Base-by-base conservation (phyloP, 2,888 invertebrate species). In the Tinea pellionella region DNA sequence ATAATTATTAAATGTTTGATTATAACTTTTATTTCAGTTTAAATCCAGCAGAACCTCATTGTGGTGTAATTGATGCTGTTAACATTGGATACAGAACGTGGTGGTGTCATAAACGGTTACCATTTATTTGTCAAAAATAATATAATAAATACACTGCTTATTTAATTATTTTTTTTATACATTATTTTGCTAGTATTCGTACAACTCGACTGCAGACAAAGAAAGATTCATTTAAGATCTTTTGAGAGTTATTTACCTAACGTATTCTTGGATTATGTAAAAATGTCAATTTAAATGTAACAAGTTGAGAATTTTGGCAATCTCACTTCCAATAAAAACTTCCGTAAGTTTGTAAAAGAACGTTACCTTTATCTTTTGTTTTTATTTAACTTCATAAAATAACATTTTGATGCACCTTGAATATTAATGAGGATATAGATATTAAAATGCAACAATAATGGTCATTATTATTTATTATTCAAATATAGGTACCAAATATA, bases 231-330 rank as follows among this genome's bases (percentile, higher is more conserved):
- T 30, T 30, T 30, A 9, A 7, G 30, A 7, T 30, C 30, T 30
- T 30, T 9, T 30, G 30, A 9, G 30, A 30, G 30, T 30, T 30
- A 30, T 30, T 30, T 42, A 42, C n/a, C n/a, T n/a, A n/a, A n/a
- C 12, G 42, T 16, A 47, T 16, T 59, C 24, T 7, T 59, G 66
- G 74, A 74, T 78, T 77, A 78, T 77, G 77, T 69, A 69, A 77
- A 78, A 75, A 72, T 70, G 70, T 68, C 74, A 75, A 74, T 76
- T 74, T 74, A 78, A 78, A 77, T 77, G 76, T 72, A 70, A 74
- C 75, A 72, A 43, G 13, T 47, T 24, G 29, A 8, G 41, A 58
- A 15, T 59, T 59, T 59, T 6, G 15, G 47, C 47, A 47, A 47
- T 55, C n/a, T 11, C 24, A 2, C n/a, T 16, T n/a, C 51, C 51